These are phyloP conservation scores for Mustela nigripes DNA, from an alignment of 2,113 vertebrate species.

Conservation along the genomic window DNA sequence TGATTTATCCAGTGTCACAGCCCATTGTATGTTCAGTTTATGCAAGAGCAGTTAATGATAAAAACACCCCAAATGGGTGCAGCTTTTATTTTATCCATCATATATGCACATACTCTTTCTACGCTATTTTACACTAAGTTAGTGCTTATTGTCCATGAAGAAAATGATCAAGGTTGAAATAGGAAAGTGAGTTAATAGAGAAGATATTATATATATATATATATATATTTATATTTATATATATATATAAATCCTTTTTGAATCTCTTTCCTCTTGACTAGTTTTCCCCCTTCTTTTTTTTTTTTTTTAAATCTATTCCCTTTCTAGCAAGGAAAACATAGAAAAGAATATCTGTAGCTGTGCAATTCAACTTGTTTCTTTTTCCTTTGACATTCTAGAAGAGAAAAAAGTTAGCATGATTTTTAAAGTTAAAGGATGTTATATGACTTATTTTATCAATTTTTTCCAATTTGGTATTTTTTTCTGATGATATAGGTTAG, in stretches of 20 bases:
- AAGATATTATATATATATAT: slow-evolving; percentile 15
- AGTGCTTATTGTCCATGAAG: slow-evolving; percentile 76
- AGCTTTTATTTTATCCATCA: slow-evolving; percentile 70
- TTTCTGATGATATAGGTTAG: background rate
- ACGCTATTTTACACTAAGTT: slow-evolving; percentile 75
- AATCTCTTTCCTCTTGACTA: slow-evolving; percentile 62
- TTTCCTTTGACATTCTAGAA: slow-evolving; percentile 34
- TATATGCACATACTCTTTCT: slow-evolving; percentile 36
- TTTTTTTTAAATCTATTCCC: background rate
- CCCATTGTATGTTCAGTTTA: slow-evolving; percentile 80
- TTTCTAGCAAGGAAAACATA: slow-evolving; percentile 46
- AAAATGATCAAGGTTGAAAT: slow-evolving; percentile 73
- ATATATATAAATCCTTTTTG: slow-evolving; percentile 52
- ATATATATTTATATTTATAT: background rate
- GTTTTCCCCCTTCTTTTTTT: background rate
- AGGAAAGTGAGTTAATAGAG: slow-evolving; percentile 46
- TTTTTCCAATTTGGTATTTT: background rate
- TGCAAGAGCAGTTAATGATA: slow-evolving; percentile 83
- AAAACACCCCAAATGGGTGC: slow-evolving; percentile 71
- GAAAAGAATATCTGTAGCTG: slow-evolving; percentile 3
- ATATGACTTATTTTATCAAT: background rate
- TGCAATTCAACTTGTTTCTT: background rate
- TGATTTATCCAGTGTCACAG: slow-evolving; percentile 80
- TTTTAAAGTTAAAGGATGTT: slow-evolving; percentile 57
- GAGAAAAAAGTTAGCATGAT: slow-evolving; percentile 44